A percentile compares a stretch with the other conserved stretches of the same genome.
Evolutionary conservation across 2,113 vertebrate species (phyloP).

Genomic region (Oryzias woworae): DNA sequence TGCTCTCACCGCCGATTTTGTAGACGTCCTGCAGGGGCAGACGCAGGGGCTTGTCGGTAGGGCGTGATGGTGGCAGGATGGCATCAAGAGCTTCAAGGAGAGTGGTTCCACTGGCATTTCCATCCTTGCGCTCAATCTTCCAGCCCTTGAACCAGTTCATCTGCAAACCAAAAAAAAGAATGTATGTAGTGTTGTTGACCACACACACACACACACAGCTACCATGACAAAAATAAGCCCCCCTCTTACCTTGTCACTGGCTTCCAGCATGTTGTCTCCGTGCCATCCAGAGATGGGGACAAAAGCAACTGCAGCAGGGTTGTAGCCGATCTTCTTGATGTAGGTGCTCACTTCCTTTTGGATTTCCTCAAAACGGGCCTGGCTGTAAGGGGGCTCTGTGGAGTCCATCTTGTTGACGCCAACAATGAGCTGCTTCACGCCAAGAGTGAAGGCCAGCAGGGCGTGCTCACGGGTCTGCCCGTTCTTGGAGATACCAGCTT

Average conservation of each 20-base stretch:
- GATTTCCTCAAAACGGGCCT: conserved; percentile 79
- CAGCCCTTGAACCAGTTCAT: conserved; percentile 82
- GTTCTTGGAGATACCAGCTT: conserved; percentile 84
- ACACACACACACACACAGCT: too few relatives aligned
- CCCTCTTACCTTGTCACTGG: conserved; percentile 61
- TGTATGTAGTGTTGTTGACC: too few relatives aligned
- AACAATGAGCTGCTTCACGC: conserved; percentile 81
- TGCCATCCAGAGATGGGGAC: conserved; percentile 83
- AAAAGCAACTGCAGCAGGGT: conserved; percentile 75
- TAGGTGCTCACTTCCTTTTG: conserved; percentile 80
- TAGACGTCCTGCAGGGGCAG: conserved; percentile 84
- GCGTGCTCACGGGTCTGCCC: conserved; percentile 83
- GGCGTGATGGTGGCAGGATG: conserved; percentile 72
- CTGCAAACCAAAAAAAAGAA: conserved; percentile 25
- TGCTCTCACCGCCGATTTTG: conserved; percentile 77
- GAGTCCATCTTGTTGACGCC: conserved; percentile 84
- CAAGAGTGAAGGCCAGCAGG: conserved; percentile 80
- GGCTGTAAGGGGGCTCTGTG: conserved; percentile 81
- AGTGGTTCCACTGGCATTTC: conserved; percentile 65
- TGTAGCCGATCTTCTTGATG: conserved; percentile 85
- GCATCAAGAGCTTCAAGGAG: conserved; percentile 79
- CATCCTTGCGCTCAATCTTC: conserved; percentile 80
- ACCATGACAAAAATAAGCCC: not conserved
- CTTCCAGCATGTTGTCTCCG: conserved; percentile 81
- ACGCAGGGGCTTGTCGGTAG: conserved; percentile 77